These are phyloP conservation scores for Heterodera filipjevi DNA, from an alignment of 2,888 invertebrate species.

Conservation along the genomic window DNA sequence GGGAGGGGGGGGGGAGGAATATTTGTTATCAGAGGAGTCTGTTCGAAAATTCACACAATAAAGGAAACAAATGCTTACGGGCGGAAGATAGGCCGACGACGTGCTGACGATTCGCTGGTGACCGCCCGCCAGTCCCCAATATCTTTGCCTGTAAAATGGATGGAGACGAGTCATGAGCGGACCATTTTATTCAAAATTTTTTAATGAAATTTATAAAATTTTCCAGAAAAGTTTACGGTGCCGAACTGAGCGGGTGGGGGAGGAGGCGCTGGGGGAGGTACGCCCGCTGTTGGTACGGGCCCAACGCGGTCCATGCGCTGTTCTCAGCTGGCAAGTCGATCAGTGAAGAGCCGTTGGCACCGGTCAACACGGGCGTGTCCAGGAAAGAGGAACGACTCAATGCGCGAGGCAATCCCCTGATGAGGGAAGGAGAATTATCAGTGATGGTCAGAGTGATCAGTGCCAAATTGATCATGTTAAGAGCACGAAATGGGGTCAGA, in stretches of 20 bases:
- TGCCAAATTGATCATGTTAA: not conserved
- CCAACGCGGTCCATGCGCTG: conserved; percentile 35
- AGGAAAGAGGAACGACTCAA: conserved; percentile 29
- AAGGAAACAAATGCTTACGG: conserved; percentile 40
- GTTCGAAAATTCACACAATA: too few relatives aligned
- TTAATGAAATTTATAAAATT: not conserved
- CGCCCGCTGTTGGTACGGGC: conserved; percentile 21
- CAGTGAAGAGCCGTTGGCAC: conserved; percentile 38
- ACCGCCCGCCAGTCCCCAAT: conserved; percentile 61
- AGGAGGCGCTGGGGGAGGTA: conserved; percentile 50
- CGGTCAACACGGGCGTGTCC: conserved; percentile 37
- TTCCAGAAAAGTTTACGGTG: conserved; percentile 46
- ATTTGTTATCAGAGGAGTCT: too few relatives aligned
- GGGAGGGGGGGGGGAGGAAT: too few relatives aligned
- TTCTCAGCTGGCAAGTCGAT: conserved; percentile 39
- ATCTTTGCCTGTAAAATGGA: conserved; percentile 47
- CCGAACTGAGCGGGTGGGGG: conserved; percentile 64
- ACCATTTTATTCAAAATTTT: not conserved
- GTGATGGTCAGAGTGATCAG: too few relatives aligned
- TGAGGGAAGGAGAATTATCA: not conserved
- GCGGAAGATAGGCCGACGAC: conserved; percentile 50
- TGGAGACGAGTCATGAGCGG: not conserved
- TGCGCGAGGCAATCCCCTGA: conserved; percentile 22
- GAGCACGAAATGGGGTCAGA: too few relatives aligned
- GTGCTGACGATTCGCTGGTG: conserved; percentile 62